A percentile compares a stretch with the other conserved stretches of the same genome.
These are phyloP conservation scores for Apodemia duryi DNA, from an alignment of 2,888 invertebrate genomes.

Conservation along the genomic window DNA sequence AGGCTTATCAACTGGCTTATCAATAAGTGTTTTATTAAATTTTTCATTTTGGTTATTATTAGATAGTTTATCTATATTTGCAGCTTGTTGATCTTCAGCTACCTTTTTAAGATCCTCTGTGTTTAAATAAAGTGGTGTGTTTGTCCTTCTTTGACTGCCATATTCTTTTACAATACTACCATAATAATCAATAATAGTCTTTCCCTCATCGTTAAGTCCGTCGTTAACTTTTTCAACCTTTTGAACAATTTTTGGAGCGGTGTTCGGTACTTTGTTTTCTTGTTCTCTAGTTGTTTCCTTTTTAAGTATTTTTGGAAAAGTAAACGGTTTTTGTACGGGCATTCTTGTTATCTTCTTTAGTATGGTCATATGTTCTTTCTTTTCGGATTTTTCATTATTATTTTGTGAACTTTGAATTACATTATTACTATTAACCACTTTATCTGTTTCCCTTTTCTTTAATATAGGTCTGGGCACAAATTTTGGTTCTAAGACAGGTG, in stretches of 20 bases:
- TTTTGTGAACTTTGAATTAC: conserved; percentile 32
- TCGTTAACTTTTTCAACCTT: conserved; percentile 72
- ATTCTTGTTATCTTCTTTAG: conserved; percentile 68
- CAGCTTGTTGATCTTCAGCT: conserved; percentile 66
- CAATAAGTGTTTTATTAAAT: conserved; percentile 23
- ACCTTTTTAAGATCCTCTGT: conserved; percentile 81
- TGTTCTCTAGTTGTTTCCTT: conserved; percentile 49
- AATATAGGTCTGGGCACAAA: conserved; percentile 89
- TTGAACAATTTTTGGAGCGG: conserved; percentile 42
- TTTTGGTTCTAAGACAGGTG: conserved; percentile 83
- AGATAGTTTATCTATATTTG: conserved; percentile 37
- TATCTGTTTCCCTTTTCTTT: conserved; percentile 77
- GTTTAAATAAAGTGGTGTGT: conserved; percentile 78
- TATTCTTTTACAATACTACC: conserved; percentile 88
- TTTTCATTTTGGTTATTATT: conserved; percentile 40
- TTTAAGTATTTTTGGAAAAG: conserved; percentile 56
- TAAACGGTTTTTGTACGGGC: conserved; percentile 57
- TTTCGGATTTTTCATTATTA: conserved; percentile 42
- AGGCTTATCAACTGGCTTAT: conserved; percentile 14
- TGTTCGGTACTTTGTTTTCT: conserved; percentile 19
- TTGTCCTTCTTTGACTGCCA: conserved; percentile 72
- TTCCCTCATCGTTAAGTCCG: conserved; percentile 63
- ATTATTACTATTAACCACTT: conserved; percentile 38
- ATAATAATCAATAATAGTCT: conserved; percentile 87
- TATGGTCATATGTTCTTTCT: conserved; percentile 58